Evolutionary conservation across 2,113 vertebrate species (phyloP), one percentile per base, ranked within the genome.

Genomic region (Anthoscopus minutus): DNA sequence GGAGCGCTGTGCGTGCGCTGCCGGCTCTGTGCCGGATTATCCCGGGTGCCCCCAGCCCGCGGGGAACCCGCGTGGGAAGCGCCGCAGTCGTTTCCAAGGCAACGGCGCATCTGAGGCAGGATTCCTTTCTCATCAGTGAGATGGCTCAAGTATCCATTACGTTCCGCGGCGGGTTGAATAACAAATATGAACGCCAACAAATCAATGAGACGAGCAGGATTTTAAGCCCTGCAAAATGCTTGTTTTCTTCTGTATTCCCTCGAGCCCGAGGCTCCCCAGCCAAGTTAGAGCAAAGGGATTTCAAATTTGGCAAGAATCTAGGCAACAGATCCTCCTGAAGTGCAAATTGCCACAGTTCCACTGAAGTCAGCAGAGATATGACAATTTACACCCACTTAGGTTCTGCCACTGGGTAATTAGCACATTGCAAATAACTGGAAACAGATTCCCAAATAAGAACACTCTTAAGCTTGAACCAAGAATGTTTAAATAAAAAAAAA

Each of bases 331-430:
- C 96, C 93, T 95, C 95, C 79, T 42, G 86, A 94, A 96, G 95
- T 85, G 94, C 81, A 94, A 96, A 97, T 87, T 97, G 95, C 93
- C 86, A 92, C 86, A 72, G 91, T 81, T 97, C 94, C 91, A 94
- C 94, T 91, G 92, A 91, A 96, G 93, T 97, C 96, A 94, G 86
- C 94, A 93, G 94, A 95, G 93, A 95, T 82, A 85, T 24, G 95
- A 94, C 95, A 97, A 96, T 97, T 97, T 95, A 96, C 95, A 89
- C 95, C 95, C 96, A 94, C 94, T 96, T 94, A 94, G 95, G 96
- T 87, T 96, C 94, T 96, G 95, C 94, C 94, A 94, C 91, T 8
- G 89, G 95, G 93, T 97, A 96, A 97, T 97, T 95, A 97, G 94
- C 94, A 94, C 84, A 85, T 95, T 92, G 94, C 95, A 96, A 95